These are phyloP conservation scores for Halyomorpha halys DNA, from an alignment of 1,140 invertebrate genomes.

Conservation along the genomic window DNA sequence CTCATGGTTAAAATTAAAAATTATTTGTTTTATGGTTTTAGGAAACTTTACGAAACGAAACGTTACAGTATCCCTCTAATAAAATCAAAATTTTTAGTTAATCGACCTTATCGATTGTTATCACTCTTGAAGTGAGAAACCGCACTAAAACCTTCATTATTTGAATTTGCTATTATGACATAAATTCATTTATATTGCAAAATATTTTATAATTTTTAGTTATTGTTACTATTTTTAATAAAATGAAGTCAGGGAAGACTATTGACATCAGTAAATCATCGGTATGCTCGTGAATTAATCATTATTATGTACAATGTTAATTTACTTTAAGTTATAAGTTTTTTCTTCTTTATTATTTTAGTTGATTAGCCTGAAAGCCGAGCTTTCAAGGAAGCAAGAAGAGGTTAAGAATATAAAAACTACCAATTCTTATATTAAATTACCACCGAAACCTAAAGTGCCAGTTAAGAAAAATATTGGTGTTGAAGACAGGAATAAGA, in stretches of 20 bases:
- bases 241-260: conserved; percentile 28
- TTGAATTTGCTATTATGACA: too few species aligned
- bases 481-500: conserved; percentile 40
- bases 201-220: neutral
- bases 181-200: too few species aligned
- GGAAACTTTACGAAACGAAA: too few species aligned
- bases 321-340: neutral
- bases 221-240: neutral
- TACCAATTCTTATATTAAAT: conserved; percentile 37
- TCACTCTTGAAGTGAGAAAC: too few species aligned
- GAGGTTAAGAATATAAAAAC: conserved; percentile 56
- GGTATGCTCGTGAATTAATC: conserved; percentile 26
- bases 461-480: conserved; percentile 32
- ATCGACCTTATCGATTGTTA: too few species aligned
- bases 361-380: conserved; percentile 59
- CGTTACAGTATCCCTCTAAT: too few species aligned
- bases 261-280: conserved; percentile 33
- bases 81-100: too few species aligned
- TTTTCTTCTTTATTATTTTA: conserved; percentile 35
- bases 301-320: neutral
- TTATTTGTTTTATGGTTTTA: too few species aligned
- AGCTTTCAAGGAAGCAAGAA: conserved; percentile 63
- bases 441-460: conserved; percentile 35
- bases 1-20: too few species aligned
- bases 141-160: too few species aligned